Evolutionary conservation across 2,113 vertebrate genomes (phyloP), one percentile per base, ranked within the genome.

Genomic region (Forbesichthys papilliferus): DNA sequence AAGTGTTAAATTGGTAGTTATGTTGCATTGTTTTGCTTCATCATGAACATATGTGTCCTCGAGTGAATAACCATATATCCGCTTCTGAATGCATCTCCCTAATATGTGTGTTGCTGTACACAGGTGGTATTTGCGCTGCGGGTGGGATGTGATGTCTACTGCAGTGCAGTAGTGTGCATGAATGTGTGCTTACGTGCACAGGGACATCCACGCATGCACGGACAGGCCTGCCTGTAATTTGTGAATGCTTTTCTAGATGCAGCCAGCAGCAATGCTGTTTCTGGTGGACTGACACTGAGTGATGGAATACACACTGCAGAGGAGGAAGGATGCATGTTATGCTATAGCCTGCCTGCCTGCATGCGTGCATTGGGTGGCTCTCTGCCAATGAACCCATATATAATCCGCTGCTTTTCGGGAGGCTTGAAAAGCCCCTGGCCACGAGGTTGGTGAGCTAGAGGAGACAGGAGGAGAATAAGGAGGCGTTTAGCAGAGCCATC

Each of bases 211-310:
- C 12, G 8, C 20, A 18, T 18, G 9, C 49, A 14, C 27, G 11
- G 9, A 11, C 16, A 11, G 49, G 55, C 20, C 9, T 57, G 55
- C 20, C 11, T 20, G 3, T 16, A 57, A 13, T 52, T 1, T 65
- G 11, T 49, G 5, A 57, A 34, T 58, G 63, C 27, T 27, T 18
- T 46, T 49, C 46, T 52, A 20, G 51, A 18, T 78, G 74, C 74
- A 81, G 61, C 54, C 60, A 61, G 55, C 64, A 79, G 81, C 66
- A 73, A 79, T 65, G 59, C 64, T 70, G 67, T 14, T 5, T 66
- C 71, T 61, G 68, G 54, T 20, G 20, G 20, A 20, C 20, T 20
- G 20, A 20, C 20, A 20, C 20, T 20, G 20, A 20, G 20, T 20
- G 20, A 20, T 77, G 73, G 69, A 73, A 6, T 58, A 27, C 11